Base-by-base conservation (phyloP, 2,888 invertebrate genomes). In the Geotrupes spiniger region DNA sequence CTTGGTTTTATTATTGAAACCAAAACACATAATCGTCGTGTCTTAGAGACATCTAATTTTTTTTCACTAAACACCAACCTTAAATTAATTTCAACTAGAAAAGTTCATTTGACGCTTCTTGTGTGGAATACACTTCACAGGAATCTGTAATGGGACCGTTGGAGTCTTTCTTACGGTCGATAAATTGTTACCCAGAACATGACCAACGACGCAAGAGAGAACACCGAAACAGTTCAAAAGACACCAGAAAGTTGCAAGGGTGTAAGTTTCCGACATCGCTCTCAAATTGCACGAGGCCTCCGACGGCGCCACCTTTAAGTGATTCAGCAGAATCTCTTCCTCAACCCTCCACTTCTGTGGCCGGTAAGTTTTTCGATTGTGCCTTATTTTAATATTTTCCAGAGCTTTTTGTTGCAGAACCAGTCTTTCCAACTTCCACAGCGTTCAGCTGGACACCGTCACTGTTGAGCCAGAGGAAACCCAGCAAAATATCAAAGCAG, bases 361-460 rank as follows among this genome's bases (percentile, higher is more conserved):
- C 6, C 21, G 21, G 21, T 21, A 21, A 21, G 6, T 21, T 21
- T n/a, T 4, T 21, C 21, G 6, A 4, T 21, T 21, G 6, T 3
- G 6, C 6, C 21, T 4, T 21, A 21, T 3, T 21, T 21, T 21
- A 3, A 6, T 21, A 21, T 21, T 3, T 6, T 4, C 4, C 6
- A 21, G 6, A 21, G 21, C 6, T 3, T 46, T 25, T 11, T 11
- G 15, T 40, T 50, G 28, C 25, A 46, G 52, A 50, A 43, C 9
- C 41, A 6, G 28, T 46, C 36, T 49, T 57, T 17, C 44, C 59
- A 17, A 57, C 51, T 42, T 47, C 52, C 4, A 62, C 60, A 46
- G 66, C 64, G 25, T 73, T 71, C 57, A 72, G 70, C 56, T 73
- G 73, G 73, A 71, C 72, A 4, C 72, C 72, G 4, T 70, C 72